Evolutionary conservation across 2,888 invertebrate genomes (phyloP).

Genomic region (Drosophila neoperkinsi): DNA sequence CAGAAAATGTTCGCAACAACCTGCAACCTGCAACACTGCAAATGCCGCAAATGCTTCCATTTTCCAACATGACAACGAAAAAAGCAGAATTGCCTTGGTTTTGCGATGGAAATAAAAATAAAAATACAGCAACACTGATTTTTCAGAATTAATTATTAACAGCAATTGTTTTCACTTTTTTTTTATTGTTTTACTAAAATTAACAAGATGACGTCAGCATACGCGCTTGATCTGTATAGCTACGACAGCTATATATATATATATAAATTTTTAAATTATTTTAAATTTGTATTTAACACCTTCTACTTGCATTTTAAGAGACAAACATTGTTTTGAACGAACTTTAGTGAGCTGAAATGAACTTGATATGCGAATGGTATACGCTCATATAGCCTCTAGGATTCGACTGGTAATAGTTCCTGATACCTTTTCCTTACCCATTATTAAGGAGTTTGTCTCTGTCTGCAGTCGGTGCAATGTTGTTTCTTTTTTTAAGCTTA

Average conservation of each 20-base stretch:
- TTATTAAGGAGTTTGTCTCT: background rate
- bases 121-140: background rate
- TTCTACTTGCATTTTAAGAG: background rate
- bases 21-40: constrained; percentile 7
- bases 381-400: background rate
- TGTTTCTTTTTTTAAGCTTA: background rate
- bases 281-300: background rate
- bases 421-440: too few species aligned
- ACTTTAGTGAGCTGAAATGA: background rate
- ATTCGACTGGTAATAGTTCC: background rate
- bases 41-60: constrained; percentile 24
- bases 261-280: background rate
- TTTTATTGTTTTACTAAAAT: background rate
- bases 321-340: background rate
- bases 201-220: background rate
- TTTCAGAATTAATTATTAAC: background rate
- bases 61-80: constrained; percentile 32
- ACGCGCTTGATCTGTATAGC: background rate
- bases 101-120: background rate
- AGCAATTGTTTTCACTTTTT: background rate
- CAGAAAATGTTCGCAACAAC: constrained; percentile 38
- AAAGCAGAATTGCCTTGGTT: constrained; percentile 15
- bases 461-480: background rate
- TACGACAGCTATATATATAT: background rate
- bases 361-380: background rate